phyloP scores from a whole-genome alignment of 37 sponge, comb jelly and placozoan species.

The Axinella damicornis region DNA sequence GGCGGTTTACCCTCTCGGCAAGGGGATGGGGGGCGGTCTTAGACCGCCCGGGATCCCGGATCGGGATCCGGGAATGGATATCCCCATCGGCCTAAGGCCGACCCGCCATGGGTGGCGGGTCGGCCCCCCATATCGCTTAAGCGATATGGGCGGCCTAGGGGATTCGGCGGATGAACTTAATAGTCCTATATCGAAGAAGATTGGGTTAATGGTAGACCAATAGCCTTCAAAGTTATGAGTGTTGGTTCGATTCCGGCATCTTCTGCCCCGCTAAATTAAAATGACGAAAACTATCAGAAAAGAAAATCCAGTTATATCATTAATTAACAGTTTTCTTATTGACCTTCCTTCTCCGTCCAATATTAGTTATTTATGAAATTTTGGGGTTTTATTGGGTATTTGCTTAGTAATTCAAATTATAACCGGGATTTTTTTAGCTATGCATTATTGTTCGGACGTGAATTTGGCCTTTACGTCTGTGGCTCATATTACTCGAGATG shows the following conservation, averaged over 20 bases:
- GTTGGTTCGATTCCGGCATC: constrained; percentile 84
- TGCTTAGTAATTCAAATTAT: constrained; percentile 71
- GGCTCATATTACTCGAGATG: constrained; percentile 67
- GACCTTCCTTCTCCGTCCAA: constrained; percentile 73
- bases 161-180: too few species aligned
- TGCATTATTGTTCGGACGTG: constrained; percentile 84
- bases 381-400: constrained; percentile 75
- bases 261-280: constrained; percentile 63
- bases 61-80: too few species aligned
- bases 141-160: too few species aligned
- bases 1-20: too few species aligned
- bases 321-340: constrained; percentile 64
- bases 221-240: constrained; percentile 84
- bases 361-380: constrained; percentile 87
- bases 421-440: constrained; percentile 84
- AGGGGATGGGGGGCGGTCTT: too few species aligned
- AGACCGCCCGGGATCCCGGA: too few species aligned
- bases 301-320: constrained; percentile 56
- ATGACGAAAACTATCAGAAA: constrained; percentile 60
- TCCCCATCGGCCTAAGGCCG: too few species aligned
- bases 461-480: constrained; percentile 78
- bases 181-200: too few species aligned
- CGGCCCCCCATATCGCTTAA: too few species aligned
- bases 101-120: too few species aligned
- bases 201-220: constrained; percentile 83